Evolutionary conservation across 2,888 invertebrate species (phyloP).

Genomic region (Pyrocoelia pectoralis): DNA sequence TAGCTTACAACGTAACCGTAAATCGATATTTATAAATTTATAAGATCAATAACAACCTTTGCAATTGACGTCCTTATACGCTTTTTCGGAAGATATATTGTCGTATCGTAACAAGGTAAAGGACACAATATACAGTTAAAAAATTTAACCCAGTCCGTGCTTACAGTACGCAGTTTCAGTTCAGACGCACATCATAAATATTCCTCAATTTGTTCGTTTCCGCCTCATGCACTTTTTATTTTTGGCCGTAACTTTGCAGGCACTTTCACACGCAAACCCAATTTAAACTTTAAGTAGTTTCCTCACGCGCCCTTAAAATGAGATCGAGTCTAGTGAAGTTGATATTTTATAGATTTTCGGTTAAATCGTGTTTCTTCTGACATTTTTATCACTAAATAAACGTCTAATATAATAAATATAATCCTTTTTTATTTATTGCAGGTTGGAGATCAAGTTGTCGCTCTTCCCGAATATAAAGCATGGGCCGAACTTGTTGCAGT

Average conservation of each 20-base stretch:
- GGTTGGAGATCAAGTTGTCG: constrained; percentile 85
- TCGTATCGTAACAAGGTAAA: too few species aligned
- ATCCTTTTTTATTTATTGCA: constrained; percentile 52
- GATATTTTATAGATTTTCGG: constrained; percentile 1
- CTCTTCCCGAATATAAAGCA: constrained; percentile 82
- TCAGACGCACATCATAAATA: background rate
- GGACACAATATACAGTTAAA: too few species aligned
- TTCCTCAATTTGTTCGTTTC: background rate
- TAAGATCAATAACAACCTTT: too few species aligned
- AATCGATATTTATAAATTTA: too few species aligned
- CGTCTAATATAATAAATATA: background rate
- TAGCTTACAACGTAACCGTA: too few species aligned
- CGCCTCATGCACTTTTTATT: background rate
- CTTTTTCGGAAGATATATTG: too few species aligned
- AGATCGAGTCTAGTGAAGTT: background rate
- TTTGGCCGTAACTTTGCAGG: background rate
- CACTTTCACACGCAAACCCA: background rate
- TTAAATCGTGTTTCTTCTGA: background rate
- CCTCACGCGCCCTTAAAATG: background rate
- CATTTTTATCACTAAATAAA: background rate
- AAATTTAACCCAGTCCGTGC: too few species aligned
- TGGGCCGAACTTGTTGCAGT: constrained; percentile 88
- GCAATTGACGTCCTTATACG: too few species aligned
- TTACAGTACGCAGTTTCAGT: too few species aligned
- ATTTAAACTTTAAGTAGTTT: constrained; percentile 7